These are phyloP conservation scores for Hemibagrus wyckioides DNA, from an alignment of 2,113 vertebrate species.

Conservation along the genomic window DNA sequence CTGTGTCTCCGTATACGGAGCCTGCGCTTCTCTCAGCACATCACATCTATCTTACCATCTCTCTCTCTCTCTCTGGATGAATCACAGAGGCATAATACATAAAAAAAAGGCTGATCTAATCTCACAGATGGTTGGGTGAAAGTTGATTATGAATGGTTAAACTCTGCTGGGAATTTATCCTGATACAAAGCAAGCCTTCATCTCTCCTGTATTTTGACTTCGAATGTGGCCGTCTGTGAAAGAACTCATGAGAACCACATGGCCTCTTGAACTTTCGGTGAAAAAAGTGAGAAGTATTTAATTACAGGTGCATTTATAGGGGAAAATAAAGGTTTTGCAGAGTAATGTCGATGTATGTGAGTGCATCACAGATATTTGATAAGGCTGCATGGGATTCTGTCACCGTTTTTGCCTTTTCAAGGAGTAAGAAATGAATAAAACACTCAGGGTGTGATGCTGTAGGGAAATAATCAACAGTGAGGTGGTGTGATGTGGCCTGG, in stretches of 20 bases:
- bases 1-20: constrained; percentile 27
- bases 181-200: constrained; percentile 30
- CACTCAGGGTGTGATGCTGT: background rate
- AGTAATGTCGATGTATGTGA: background rate
- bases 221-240: background rate
- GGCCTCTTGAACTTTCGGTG: constrained; percentile 16
- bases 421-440: background rate
- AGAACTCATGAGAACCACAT: constrained; percentile 1
- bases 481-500: background rate
- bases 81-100: constrained; percentile 17
- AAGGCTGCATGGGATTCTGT: background rate
- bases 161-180: constrained; percentile 37
- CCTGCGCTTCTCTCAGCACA: constrained; percentile 18
- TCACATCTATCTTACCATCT: constrained; percentile 18
- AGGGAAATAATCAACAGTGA: background rate
- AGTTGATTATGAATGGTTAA: constrained; percentile 48
- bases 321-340: background rate
- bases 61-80: constrained; percentile 26
- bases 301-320: constrained; percentile 3
- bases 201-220: background rate
- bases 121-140: constrained; percentile 28
- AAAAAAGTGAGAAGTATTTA: background rate
- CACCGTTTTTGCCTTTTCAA: background rate
- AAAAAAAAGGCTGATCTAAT: constrained; percentile 44
- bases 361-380: background rate